Conservation (phyloP, 2,797 vertebrate species). For the Otolemur crassicaudatus region DNA sequence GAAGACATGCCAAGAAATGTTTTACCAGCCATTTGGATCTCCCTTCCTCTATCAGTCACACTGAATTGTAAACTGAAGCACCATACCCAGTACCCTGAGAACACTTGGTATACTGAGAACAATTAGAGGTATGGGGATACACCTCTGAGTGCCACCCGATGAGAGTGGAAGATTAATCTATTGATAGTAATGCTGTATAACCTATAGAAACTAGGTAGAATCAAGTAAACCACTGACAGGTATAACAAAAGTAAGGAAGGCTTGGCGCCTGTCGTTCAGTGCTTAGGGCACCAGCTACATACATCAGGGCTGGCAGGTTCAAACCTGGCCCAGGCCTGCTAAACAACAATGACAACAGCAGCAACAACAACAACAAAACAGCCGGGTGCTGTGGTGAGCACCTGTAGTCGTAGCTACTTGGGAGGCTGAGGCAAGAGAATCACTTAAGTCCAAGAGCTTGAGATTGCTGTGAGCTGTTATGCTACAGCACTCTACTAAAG, state of each 20-base stretch:
- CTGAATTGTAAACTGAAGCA: neutral
- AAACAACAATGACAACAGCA: no score
- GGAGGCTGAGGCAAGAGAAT: no score
- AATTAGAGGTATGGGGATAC: neutral
- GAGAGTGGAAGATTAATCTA: neutral
- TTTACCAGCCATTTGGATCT: neutral
- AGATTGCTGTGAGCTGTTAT: no score
- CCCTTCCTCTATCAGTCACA: neutral
- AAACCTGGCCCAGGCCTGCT: no score
- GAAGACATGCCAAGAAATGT: neutral
- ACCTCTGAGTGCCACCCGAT: neutral
- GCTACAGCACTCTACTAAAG: no score
- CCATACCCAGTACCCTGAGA: neutral
- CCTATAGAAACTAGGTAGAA: neutral
- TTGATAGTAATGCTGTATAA: neutral
- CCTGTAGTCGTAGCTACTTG: no score
- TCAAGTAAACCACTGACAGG: neutral
- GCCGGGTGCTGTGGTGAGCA: no score
- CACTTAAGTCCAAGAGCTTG: no score
- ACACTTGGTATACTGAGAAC: neutral
- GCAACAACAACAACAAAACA: no score
- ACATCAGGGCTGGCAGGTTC: no score
- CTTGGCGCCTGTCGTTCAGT: no score
- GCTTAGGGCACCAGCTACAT: no score
- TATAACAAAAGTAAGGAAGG: constrained; percentile 16